phyloP scores from a whole-genome alignment of 2,113 vertebrate genomes.

The Hippocampus zosterae region DNA sequence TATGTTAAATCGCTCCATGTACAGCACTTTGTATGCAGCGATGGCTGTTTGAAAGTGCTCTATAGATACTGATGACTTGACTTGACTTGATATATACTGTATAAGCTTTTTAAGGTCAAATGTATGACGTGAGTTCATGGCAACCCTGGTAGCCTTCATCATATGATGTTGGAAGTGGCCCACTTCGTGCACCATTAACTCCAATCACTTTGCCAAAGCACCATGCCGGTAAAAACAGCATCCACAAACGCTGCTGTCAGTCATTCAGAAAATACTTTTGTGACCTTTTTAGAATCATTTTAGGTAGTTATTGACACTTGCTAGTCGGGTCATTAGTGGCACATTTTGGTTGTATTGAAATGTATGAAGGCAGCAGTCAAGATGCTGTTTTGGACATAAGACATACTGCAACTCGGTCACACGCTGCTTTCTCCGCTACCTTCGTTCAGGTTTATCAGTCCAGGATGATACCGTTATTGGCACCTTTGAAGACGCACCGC shows the following conservation, averaged over 20 bases:
- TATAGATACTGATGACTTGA: too few species aligned
- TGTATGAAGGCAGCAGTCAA: background rate
- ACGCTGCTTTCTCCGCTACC: constrained; percentile 1
- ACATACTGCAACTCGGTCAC: background rate
- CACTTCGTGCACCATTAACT: constrained; percentile 22
- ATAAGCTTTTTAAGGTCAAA: background rate
- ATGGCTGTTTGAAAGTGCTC: too few species aligned
- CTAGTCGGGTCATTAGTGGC: background rate
- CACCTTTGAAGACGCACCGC: constrained; percentile 27
- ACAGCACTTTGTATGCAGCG: too few species aligned
- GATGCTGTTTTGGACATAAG: background rate
- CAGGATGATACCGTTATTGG: constrained; percentile 8
- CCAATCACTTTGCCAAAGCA: constrained; percentile 13
- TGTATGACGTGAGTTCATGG: constrained; percentile 9
- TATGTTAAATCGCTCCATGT: too few species aligned
- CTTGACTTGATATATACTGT: too few species aligned
- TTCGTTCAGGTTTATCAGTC: constrained; percentile 13
- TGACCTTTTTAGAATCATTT: background rate
- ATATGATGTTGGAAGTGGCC: constrained; percentile 14
- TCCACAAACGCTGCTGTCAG: constrained; percentile 20
- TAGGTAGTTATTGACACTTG: background rate
- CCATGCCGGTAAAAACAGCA: constrained; percentile 38
- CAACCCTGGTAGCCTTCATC: constrained; percentile 16
- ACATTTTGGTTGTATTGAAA: background rate
- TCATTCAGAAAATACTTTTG: background rate